Evolutionary conservation across 2,888 invertebrate species (phyloP), one percentile per base, ranked within the genome.

Genomic region (Lochmaea capreae): DNA sequence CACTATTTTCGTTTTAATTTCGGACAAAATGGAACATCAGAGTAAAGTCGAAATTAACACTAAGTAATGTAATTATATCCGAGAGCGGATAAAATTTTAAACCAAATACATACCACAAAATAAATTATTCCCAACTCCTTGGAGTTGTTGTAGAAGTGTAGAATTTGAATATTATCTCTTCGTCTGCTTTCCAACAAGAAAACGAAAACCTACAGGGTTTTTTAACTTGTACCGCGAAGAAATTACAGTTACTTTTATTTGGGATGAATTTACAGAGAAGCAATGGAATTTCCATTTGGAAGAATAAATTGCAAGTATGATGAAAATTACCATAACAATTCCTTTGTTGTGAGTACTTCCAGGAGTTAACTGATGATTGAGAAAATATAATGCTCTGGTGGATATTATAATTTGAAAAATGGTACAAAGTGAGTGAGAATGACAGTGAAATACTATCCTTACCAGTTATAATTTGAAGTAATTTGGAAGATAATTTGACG

Each of bases 11-110:
- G 22, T 10, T 57, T 22, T 22, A 57, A 57, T 57, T 11, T 57
- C 57, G 22, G 22, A 57, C 22, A 22, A 16, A 57, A 22, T 22
- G 11, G 9, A 57, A 57, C 22, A 57, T 57, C 18, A 57, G 9
- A 57, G 12, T 16, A 18, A 57, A 57, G 22, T 57, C 22, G 9
- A 57, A 57, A 57, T 57, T 57, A 57, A 57, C 57, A 57, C 22
- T 57, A 57, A 57, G 57, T 57, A 57, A 57, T 57, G 57, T 57
- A 57, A 57, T 57, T 57, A 57, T 22, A 57, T 57, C 57, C 22
- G 57, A 22, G 8, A 57, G 57, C 57, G 57, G 18, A 57, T 57
- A 22, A 57, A 16, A 57, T 46, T 22, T 57, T 57, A 10, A 57
- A 57, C 18, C 57, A 11, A 57, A 22, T 57, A 57, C 57, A 16